These are phyloP conservation scores for Cinclus cinclus DNA, from an alignment of 2,113 vertebrate genomes.

Conservation along the genomic window DNA sequence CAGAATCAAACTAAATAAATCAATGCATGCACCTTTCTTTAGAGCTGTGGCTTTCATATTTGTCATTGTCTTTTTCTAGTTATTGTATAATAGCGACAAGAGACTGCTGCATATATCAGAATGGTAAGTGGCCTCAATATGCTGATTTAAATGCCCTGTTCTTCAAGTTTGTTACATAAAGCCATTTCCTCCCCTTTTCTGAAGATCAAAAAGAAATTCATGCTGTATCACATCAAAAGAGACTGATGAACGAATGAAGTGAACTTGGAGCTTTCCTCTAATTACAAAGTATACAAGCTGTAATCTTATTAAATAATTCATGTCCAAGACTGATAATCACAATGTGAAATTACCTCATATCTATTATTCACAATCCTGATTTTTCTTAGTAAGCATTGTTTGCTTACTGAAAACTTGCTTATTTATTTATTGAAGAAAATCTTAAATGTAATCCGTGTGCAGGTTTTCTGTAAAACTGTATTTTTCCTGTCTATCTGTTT, in stretches of 20 bases:
- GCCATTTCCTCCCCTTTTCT: neutral
- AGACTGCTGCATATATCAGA: neutral
- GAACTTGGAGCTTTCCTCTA: neutral
- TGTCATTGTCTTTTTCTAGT: neutral
- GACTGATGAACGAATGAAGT: neutral
- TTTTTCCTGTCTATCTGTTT: neutral
- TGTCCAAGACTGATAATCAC: neutral
- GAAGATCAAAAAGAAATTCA: constrained; percentile 18
- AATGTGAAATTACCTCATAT: neutral
- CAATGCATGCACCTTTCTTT: neutral
- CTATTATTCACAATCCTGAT: neutral
- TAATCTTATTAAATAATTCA: neutral
- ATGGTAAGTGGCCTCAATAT: neutral
- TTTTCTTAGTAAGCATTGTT: neutral
- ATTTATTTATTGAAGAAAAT: neutral
- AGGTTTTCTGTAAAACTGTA: neutral
- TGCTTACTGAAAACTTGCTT: neutral
- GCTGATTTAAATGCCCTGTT: neutral
- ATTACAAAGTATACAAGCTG: neutral
- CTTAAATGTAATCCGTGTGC: neutral
- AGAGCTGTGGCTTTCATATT: neutral
- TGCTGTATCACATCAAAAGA: neutral
- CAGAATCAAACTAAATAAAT: neutral
- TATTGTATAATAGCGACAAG: neutral
- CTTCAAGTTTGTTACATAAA: constrained; percentile 4